A percentile compares a stretch with the other conserved stretches of the same genome.
phyloP scores from a whole-genome alignment of 92 coral and sea anemone species.

The Epizoanthus rinbou region DNA sequence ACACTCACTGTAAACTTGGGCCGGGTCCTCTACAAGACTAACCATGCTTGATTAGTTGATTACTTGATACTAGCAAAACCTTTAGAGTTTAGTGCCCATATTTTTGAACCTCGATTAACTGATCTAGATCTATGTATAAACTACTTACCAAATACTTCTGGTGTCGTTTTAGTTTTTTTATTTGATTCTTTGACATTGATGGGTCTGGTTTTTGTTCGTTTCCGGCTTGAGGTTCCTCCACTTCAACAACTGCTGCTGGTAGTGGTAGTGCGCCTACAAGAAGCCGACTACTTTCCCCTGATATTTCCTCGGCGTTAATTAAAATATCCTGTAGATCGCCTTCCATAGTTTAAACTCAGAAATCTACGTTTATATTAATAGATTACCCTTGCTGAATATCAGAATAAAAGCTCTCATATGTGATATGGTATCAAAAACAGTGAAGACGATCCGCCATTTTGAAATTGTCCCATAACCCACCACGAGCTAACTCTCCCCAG shows the following conservation, averaged over 20 bases:
- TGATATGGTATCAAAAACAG: too few relatives aligned
- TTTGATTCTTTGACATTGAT: conserved; percentile 74
- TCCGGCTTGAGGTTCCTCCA: not conserved
- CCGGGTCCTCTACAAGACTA: too few relatives aligned
- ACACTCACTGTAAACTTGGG: too few relatives aligned
- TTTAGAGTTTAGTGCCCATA: too few relatives aligned
- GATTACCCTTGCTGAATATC: too few relatives aligned
- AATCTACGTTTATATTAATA: too few relatives aligned
- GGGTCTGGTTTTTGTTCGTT: conserved; percentile 6
- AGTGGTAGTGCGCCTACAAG: not conserved
- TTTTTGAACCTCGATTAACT: too few relatives aligned
- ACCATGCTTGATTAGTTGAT: too few relatives aligned
- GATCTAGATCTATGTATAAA: not conserved
- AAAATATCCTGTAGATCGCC: not conserved
- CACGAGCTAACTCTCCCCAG: conserved; percentile 49
- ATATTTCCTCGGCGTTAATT: not conserved
- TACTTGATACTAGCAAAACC: too few relatives aligned
- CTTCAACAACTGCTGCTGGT: not conserved
- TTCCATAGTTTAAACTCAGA: conserved; percentile 1
- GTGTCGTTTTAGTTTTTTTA: conserved; percentile 74
- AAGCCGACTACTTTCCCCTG: not conserved
- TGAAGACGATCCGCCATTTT: conserved; percentile 68
- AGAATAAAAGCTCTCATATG: too few relatives aligned
- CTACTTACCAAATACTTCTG: conserved; percentile 73
- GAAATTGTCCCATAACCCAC: conserved; percentile 54